Evolutionary conservation across 1,140 invertebrate species (phyloP).

Genomic region (Arion vulgaris): DNA sequence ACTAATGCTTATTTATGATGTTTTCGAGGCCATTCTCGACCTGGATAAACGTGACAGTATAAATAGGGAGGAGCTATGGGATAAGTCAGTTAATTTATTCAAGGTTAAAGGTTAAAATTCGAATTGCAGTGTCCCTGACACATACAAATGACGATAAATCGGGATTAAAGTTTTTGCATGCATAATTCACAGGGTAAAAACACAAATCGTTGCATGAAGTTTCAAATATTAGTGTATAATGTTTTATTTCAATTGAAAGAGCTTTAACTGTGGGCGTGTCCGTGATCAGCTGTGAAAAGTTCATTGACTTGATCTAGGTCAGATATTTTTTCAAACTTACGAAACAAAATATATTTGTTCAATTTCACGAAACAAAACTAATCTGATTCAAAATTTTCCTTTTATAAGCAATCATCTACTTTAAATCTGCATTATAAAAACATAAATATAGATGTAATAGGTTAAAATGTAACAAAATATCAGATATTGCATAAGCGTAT

Average conservation of each 20-base stretch:
- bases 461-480: no score
- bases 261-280: constrained; percentile 27
- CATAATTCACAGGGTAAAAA: background rate
- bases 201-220: background rate
- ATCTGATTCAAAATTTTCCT: background rate
- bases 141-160: background rate
- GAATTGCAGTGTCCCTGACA: background rate
- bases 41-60: background rate
- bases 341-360: no score
- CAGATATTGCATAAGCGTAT: background rate
- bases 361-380: no score
- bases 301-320: constrained; percentile 33
- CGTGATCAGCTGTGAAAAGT: constrained; percentile 22
- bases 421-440: no score
- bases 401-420: no score
- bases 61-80: constrained; percentile 18
- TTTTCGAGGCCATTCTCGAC: background rate
- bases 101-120: constrained; percentile 15
- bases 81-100: constrained; percentile 39
- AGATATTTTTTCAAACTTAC: constrained; percentile 11
- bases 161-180: background rate
- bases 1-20: background rate
- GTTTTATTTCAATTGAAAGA: background rate
- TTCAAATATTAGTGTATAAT: background rate
- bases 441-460: no score